Base-by-base conservation (phyloP, 2,797 vertebrate genomes). In the Rhabdophis nuchalis region DNA sequence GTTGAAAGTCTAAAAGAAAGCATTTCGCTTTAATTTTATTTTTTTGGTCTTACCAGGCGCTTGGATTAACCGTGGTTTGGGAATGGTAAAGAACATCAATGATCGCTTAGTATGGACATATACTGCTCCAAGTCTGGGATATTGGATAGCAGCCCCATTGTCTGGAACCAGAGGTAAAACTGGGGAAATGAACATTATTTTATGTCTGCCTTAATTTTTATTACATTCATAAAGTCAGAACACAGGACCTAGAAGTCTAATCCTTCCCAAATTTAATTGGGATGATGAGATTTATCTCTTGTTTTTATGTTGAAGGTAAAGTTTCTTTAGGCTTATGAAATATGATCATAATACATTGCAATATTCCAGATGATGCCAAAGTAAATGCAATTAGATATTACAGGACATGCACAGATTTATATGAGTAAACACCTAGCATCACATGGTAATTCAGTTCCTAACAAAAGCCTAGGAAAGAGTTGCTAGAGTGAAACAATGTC, bases 81-180 rank as follows among this genome's bases (percentile, higher is more conserved):
- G 99, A 72, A 96, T 94, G 53, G 97, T 99, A n/a, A 97, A 95
- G 90, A 96, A 97, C 36, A 93, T 96, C 0, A 97, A 98, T 20
- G 97, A 95, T 16, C 98, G 97, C 2, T 97, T 98, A 23, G 87
- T 97, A 0, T 99, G 99, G 99, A 98, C 97, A 0, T 99, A 98
- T 1, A 97, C 96, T 0, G 98, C 98, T 90, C 98, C 98, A 91
- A 98, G 98, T 92, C 95, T 99, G 12, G 99, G 99, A 12, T 98
- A 98, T 95, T 99, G 99, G 99, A 98, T 99, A 36, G 99, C 98
- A 93, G 98, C 99, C 91, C 98, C 98, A 9, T 92, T 98, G 93
- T 97, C 98, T 50, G 95, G 98, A 90, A 88, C 96, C 1, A 97
- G 96, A 98, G 98, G 98, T 98, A 97, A 64, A 25, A 91, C 52